A percentile compares a stretch with the other conserved stretches of the same genome.
phyloP scores from a whole-genome alignment of 1,140 invertebrate species.

The Dermatophagoides farinae region DNA sequence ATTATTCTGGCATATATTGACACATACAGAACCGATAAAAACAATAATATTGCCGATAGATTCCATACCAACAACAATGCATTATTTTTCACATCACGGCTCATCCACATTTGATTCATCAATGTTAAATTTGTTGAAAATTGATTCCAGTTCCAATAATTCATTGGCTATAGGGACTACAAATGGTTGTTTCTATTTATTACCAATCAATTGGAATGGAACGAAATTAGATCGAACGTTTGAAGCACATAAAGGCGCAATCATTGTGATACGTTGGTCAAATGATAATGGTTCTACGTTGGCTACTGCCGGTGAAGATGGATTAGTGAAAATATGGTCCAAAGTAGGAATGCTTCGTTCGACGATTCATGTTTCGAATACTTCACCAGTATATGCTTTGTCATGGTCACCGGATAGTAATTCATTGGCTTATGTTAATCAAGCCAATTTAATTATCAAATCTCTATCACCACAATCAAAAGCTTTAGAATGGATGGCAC shows the following conservation, averaged over 20 bases:
- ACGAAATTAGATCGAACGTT: constrained; percentile 80
- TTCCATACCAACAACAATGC: constrained; percentile 66
- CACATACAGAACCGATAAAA: constrained; percentile 43
- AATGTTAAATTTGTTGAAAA: not conserved
- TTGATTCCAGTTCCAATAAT: constrained; percentile 36
- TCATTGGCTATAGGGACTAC: constrained; percentile 56
- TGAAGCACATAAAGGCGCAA: constrained; percentile 72
- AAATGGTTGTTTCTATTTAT: constrained; percentile 68
- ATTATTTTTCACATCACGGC: constrained; percentile 42
- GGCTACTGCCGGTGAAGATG: constrained; percentile 62
- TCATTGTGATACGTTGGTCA: constrained; percentile 57
- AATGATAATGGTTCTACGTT: constrained; percentile 64
- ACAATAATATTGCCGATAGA: constrained; percentile 56
- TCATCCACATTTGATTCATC: not conserved
- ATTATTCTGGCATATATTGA: constrained; percentile 63
- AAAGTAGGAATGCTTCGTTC: constrained; percentile 80
- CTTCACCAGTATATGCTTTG: constrained; percentile 45
- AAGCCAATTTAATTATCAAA: constrained; percentile 60
- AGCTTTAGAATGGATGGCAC: constrained; percentile 77
- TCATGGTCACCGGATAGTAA: constrained; percentile 70
- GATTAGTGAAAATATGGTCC: constrained; percentile 88
- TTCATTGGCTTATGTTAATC: constrained; percentile 57
- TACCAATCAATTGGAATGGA: constrained; percentile 35
- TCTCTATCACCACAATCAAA: constrained; percentile 70
- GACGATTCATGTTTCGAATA: constrained; percentile 33